These are phyloP conservation scores for Liodrosophila aerea DNA, from an alignment of 2,888 invertebrate genomes.

Conservation along the genomic window DNA sequence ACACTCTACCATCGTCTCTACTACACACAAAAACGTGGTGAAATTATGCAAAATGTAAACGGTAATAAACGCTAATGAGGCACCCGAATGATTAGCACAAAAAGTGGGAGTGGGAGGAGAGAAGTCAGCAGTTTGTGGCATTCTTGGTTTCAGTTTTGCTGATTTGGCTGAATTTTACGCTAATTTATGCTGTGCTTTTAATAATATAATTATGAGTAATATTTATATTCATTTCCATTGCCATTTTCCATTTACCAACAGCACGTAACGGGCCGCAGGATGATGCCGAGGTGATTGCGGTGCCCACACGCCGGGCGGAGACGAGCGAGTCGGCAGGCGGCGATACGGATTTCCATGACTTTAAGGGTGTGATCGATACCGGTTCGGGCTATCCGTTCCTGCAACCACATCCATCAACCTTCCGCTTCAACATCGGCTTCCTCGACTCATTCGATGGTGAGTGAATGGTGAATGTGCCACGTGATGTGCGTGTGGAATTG, in stretches of 20 bases:
- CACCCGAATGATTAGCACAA: constrained; percentile 47
- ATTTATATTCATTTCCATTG: constrained; percentile 30
- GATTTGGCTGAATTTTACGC: constrained; percentile 57
- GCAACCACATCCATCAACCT: constrained; percentile 73
- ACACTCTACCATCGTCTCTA: constrained; percentile 8
- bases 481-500: constrained; percentile 36
- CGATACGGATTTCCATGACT: constrained; percentile 75
- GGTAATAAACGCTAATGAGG: constrained; percentile 66
- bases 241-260: constrained; percentile 41
- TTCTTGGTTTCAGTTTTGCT: constrained; percentile 44
- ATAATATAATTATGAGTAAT: constrained; percentile 48
- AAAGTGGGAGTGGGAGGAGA: neutral
- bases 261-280: constrained; percentile 76
- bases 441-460: constrained; percentile 81
- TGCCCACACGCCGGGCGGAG: constrained; percentile 49
- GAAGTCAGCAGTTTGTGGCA: constrained; percentile 24
- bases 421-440: constrained; percentile 77
- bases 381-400: constrained; percentile 80
- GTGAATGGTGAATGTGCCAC: constrained; percentile 30
- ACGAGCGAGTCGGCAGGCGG: constrained; percentile 30
- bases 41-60: constrained; percentile 54
- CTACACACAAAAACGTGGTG: neutral
- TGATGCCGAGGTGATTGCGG: constrained; percentile 79
- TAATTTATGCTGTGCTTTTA: constrained; percentile 37
- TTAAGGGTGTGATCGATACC: constrained; percentile 81